A percentile compares a stretch with the other conserved stretches of the same genome.
Conservation (phyloP, 2,797 vertebrate genomes). For the Danio aesculapii region DNA sequence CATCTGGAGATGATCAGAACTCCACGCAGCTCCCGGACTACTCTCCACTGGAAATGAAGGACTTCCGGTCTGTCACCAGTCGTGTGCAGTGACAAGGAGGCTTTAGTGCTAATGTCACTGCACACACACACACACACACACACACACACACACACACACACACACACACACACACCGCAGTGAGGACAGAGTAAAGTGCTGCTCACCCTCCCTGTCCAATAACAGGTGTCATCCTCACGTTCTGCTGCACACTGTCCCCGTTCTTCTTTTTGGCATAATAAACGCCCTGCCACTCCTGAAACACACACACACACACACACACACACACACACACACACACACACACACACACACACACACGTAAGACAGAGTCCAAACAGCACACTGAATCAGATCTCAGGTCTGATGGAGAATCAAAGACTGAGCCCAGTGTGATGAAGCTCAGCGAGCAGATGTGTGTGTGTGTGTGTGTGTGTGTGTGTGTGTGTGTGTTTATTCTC, state of each 20-base stretch:
- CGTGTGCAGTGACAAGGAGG: no score
- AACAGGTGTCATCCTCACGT: constrained; percentile 98
- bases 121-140: no score
- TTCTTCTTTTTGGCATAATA: constrained; percentile 97
- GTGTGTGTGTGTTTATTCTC: constrained; percentile 70
- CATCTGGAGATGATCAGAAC: no score
- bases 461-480: constrained; percentile 71
- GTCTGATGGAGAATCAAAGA: constrained; percentile 26
- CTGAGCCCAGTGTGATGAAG: constrained; percentile 72
- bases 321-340: not conserved
- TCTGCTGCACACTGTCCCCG: constrained; percentile 94
- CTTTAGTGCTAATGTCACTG: no score
- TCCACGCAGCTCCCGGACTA: no score
- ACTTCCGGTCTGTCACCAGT: no score
- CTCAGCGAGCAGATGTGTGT: constrained; percentile 47
- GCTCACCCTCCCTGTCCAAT: constrained; percentile 97
- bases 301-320: constrained; percentile 52
- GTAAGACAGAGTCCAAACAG: constrained; percentile 40
- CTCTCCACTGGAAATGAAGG: no score
- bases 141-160: no score
- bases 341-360: no score
- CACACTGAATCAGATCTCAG: constrained; percentile 32
- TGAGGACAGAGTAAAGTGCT: not conserved
- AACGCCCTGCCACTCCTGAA: constrained; percentile 97
- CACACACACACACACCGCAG: no score